A percentile compares a stretch with the other conserved stretches of the same genome.
Evolutionary conservation across 2,797 vertebrate genomes (phyloP).

Genomic region (Chaetophractus vellerosus): DNA sequence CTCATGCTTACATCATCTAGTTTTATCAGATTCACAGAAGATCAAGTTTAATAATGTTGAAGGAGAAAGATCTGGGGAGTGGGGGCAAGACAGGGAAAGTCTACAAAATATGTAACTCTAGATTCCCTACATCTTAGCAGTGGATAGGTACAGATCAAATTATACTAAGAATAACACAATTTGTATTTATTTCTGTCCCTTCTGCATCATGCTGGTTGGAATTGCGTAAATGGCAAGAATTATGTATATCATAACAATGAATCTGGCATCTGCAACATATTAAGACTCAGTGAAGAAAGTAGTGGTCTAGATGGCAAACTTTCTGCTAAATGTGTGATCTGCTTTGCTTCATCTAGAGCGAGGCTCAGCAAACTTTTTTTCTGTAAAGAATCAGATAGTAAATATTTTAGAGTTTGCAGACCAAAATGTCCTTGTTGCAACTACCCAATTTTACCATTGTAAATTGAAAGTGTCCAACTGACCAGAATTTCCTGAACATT

Average conservation of each 20-base stretch:
- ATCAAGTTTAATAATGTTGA: neutral
- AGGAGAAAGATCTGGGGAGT: neutral
- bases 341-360: neutral
- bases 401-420: neutral
- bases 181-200: neutral
- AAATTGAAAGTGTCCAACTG: neutral
- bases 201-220: neutral
- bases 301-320: neutral
- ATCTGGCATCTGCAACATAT: neutral
- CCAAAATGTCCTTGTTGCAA: neutral
- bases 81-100: neutral
- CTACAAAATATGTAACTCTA: rapidly evolving
- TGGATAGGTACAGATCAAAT: neutral
- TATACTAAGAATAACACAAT: neutral
- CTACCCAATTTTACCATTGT: neutral
- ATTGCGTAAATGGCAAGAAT: neutral
- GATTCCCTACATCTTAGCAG: neutral
- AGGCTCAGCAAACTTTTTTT: neutral
- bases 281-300: neutral
- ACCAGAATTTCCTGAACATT: neutral
- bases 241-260: neutral
- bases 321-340: neutral
- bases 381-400: neutral
- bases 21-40: neutral
- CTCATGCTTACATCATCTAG: neutral